Evolutionary conservation across 2,888 invertebrate species (phyloP).

Genomic region (Argyresthia albistria): DNA sequence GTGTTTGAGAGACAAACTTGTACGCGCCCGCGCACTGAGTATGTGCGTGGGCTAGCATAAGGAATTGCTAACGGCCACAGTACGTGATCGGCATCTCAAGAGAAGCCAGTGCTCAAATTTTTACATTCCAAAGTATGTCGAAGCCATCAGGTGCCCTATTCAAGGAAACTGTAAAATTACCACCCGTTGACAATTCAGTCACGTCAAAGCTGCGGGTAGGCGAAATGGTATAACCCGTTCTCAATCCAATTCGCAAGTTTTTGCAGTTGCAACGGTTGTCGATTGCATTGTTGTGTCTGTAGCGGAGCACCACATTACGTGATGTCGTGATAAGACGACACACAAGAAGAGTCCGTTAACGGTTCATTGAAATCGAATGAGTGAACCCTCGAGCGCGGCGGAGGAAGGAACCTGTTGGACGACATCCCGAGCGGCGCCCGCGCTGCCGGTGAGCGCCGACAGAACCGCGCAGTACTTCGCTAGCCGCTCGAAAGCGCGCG

Average conservation of each 20-base stretch:
- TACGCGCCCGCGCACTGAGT: too few relatives aligned
- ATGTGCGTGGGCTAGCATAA: slow-evolving; percentile 44
- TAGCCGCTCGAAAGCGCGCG: slow-evolving; percentile 48
- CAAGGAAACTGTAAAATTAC: neutral
- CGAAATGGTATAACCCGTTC: slow-evolving; percentile 2
- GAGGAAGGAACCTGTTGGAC: slow-evolving; percentile 52
- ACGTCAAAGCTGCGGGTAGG: neutral
- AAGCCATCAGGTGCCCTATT: neutral
- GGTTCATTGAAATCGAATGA: slow-evolving; percentile 69
- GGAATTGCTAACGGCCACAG: slow-evolving; percentile 35
- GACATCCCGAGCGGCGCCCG: slow-evolving; percentile 45
- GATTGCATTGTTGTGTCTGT: slow-evolving; percentile 8
- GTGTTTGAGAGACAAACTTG: neutral
- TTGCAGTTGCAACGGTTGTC: slow-evolving; percentile 14
- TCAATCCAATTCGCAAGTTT: slow-evolving; percentile 10
- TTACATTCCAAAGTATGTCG: neutral
- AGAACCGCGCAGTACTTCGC: slow-evolving; percentile 49
- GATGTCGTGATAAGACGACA: slow-evolving; percentile 46
- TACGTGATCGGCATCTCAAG: slow-evolving; percentile 33
- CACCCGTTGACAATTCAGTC: neutral
- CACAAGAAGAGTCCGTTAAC: slow-evolving; percentile 57
- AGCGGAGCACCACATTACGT: slow-evolving; percentile 39
- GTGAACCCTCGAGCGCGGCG: slow-evolving; percentile 23
- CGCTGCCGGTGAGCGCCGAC: slow-evolving; percentile 22
- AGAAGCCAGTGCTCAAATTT: neutral